These are phyloP conservation scores for Pygathrix nemaeus DNA, from an alignment of 2,113 vertebrate species.

Conservation along the genomic window DNA sequence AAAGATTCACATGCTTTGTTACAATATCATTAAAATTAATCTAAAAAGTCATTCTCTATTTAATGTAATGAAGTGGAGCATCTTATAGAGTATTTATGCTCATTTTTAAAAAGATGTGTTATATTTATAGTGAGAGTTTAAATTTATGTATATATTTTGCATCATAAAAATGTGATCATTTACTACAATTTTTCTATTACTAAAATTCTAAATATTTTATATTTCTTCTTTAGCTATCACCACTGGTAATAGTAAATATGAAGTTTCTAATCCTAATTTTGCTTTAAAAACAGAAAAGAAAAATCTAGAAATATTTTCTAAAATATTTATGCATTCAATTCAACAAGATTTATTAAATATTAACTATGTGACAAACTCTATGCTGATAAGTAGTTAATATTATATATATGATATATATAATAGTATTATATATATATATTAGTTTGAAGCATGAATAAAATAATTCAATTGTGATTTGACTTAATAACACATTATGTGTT, in stretches of 20 bases:
- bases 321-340: background rate
- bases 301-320: background rate
- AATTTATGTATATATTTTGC: constrained; percentile 16
- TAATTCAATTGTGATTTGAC: background rate
- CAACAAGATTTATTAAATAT: background rate
- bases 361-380: background rate
- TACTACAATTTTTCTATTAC: constrained; percentile 63
- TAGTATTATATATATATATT: background rate
- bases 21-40: constrained; percentile 76
- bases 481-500: background rate
- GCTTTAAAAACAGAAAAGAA: background rate
- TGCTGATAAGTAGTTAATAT: background rate
- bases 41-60: constrained; percentile 47
- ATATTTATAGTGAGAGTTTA: constrained; percentile 57
- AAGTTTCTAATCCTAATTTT: background rate
- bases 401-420: no score
- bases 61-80: constrained; percentile 64
- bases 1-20: constrained; percentile 74
- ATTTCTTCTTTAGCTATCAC: background rate
- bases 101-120: constrained; percentile 67
- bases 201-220: constrained; percentile 14
- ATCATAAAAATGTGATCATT: constrained; percentile 62
- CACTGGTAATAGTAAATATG: background rate
- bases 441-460: background rate
- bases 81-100: constrained; percentile 59